Percentiles rank a stretch among this genome's conserved stretches.
Conservation (phyloP, 2,888 invertebrate genomes). For the Gasteruption jaculator region DNA sequence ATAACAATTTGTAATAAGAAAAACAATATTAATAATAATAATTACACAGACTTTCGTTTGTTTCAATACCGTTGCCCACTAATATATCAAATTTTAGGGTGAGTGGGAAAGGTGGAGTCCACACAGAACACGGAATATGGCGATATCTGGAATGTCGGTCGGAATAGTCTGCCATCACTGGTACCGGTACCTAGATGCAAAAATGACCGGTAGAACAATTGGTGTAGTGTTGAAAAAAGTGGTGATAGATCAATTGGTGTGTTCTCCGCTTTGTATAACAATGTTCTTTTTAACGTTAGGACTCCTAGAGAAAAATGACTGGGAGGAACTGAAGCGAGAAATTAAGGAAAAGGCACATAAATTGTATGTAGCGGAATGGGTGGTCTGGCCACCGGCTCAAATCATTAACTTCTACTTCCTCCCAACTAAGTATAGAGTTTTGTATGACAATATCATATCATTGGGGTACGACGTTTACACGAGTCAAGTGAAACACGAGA, state of each 20-base stretch:
- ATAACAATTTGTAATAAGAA: background rate
- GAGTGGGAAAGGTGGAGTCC: constrained; percentile 58
- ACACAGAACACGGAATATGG: constrained; percentile 70
- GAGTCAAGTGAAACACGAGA: constrained; percentile 70
- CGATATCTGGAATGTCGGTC: constrained; percentile 69
- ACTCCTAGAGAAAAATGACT: constrained; percentile 63
- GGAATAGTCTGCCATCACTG: constrained; percentile 82
- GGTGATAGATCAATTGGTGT: constrained; percentile 75
- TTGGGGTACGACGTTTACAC: constrained; percentile 83
- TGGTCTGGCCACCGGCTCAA: constrained; percentile 91
- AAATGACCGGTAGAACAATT: constrained; percentile 66
- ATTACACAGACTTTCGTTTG: constrained; percentile 1
- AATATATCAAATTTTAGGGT: constrained; percentile 40
- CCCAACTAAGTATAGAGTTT: constrained; percentile 75
- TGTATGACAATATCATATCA: constrained; percentile 83
- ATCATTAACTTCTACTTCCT: constrained; percentile 87
- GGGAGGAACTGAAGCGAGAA: constrained; percentile 63
- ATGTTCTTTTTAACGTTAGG: constrained; percentile 75
- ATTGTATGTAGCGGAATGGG: constrained; percentile 83
- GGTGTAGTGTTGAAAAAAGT: constrained; percentile 71
- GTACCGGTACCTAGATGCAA: constrained; percentile 73
- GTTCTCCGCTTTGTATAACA: constrained; percentile 75
- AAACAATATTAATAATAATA: constrained; percentile 1
- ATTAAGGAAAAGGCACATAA: constrained; percentile 69
- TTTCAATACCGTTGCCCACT: background rate